These are phyloP conservation scores for Pipistrellus nathusii DNA, from an alignment of 2,797 vertebrate species.

Conservation along the genomic window DNA sequence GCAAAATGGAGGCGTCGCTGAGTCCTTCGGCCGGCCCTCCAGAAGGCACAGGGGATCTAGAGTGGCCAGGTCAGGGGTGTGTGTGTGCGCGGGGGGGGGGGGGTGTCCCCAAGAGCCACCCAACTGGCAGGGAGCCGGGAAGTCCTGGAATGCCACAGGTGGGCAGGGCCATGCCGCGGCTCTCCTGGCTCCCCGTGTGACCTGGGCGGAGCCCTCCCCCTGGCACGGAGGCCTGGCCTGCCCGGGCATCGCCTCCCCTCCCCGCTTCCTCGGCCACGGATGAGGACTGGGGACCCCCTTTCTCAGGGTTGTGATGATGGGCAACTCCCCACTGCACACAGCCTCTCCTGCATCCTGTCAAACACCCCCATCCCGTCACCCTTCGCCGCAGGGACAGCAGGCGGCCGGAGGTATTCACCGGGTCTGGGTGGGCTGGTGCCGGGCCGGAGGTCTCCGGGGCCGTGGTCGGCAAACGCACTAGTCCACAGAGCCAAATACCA, in stretches of 20 bases:
- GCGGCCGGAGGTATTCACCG: not conserved
- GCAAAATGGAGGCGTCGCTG: not conserved
- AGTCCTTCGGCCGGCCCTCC: not conserved
- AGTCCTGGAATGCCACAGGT: slow-evolving; percentile 19
- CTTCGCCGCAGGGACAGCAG: not conserved
- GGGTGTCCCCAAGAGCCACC: not conserved
- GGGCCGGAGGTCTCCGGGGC: too few relatives aligned
- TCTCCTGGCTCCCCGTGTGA: not conserved
- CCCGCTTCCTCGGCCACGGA: rapidly evolving
- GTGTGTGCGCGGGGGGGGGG: too few relatives aligned
- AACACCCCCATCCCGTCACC: rapidly evolving
- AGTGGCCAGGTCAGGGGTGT: not conserved
- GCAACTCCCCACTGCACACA: not conserved
- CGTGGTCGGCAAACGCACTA: too few relatives aligned
- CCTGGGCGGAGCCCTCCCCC: not conserved
- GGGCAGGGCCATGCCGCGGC: not conserved
- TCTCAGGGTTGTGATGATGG: not conserved
- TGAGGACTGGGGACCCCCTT: not conserved
- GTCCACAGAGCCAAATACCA: too few relatives aligned
- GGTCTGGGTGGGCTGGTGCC: not conserved
- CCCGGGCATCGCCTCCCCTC: too few relatives aligned
- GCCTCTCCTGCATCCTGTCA: not conserved
- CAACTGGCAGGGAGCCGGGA: not conserved
- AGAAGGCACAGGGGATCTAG: not conserved
- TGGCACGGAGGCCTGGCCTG: not conserved